Evolutionary conservation across 2,888 invertebrate species (phyloP).

Genomic region (Steinernema carpocapsae): DNA sequence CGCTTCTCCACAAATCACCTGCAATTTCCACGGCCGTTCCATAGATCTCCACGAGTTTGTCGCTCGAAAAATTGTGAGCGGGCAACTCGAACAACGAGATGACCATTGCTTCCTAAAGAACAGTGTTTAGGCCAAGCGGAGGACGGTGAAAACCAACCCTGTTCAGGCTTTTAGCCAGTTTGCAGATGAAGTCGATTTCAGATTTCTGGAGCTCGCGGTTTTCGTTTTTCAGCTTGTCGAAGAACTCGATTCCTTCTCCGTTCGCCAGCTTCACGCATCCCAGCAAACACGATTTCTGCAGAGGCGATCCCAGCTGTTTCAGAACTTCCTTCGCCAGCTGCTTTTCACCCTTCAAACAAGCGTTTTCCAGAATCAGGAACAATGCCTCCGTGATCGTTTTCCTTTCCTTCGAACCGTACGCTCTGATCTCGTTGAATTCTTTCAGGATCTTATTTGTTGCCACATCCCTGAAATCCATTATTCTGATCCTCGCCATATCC

Average conservation of each 20-base stretch:
- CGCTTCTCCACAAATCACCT: not conserved
- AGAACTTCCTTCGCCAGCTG: not conserved
- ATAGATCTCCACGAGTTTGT: not conserved
- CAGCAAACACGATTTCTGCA: slow-evolving; percentile 20
- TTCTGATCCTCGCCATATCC: not conserved
- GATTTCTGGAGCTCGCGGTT: slow-evolving; percentile 6
- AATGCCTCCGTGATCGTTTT: not conserved
- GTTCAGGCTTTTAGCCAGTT: not conserved
- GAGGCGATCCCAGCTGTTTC: not conserved
- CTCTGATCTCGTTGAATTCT: not conserved
- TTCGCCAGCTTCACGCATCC: slow-evolving; percentile 22
- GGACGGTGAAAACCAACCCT: not conserved
- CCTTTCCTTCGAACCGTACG: not conserved
- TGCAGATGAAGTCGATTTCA: slow-evolving; percentile 23
- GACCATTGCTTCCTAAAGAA: not conserved
- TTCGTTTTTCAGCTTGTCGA: slow-evolving; percentile 3
- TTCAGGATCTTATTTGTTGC: not conserved
- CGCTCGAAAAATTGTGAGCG: not conserved
- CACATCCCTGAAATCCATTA: not conserved
- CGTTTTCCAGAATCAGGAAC: not conserved
- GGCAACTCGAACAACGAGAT: slow-evolving; percentile 5
- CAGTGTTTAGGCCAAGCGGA: not conserved
- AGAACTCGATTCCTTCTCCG: slow-evolving; percentile 22
- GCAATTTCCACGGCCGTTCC: slow-evolving; percentile 23
- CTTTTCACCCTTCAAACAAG: not conserved